Evolutionary conservation across 2,113 vertebrate species (phyloP).

Genomic region (Saguinus midas): DNA sequence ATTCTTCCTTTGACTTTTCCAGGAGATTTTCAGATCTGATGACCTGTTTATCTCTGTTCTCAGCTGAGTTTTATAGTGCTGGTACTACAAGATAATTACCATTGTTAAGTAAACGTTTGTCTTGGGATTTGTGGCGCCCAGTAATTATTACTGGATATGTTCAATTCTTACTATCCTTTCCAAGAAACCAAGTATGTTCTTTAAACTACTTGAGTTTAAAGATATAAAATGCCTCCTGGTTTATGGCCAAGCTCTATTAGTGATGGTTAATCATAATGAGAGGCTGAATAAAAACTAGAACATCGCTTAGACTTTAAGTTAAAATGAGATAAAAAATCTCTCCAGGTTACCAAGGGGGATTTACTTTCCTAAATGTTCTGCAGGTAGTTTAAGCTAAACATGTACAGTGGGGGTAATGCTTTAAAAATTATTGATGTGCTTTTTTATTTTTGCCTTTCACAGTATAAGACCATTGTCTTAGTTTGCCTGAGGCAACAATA

Average conservation of each 20-base stretch:
- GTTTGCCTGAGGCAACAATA: slow-evolving; percentile 16
- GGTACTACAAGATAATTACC: background rate
- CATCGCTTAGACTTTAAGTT: slow-evolving; percentile 25
- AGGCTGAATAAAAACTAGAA: slow-evolving; percentile 22
- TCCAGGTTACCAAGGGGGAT: background rate
- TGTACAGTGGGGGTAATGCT: background rate
- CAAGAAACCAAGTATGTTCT: background rate
- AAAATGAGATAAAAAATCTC: slow-evolving; percentile 45
- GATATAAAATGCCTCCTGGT: background rate
- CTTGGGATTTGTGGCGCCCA: background rate
- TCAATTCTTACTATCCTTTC: slow-evolving; percentile 8
- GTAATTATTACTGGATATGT: background rate
- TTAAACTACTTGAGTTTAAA: slow-evolving; percentile 26
- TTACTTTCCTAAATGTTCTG: slow-evolving; percentile 31
- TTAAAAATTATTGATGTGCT: slow-evolving; percentile 25
- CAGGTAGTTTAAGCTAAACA: slow-evolving; percentile 36
- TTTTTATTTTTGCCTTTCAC: slow-evolving; percentile 51
- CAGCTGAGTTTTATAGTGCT: background rate
- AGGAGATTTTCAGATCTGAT: background rate
- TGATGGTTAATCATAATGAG: slow-evolving; percentile 49
- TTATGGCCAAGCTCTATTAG: background rate
- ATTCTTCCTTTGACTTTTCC: background rate
- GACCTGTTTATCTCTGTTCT: background rate
- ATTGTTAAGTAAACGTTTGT: background rate
- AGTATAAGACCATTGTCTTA: slow-evolving; percentile 46